Evolutionary conservation across 1,140 invertebrate genomes (phyloP).

Genomic region (Lethrus apterus): DNA sequence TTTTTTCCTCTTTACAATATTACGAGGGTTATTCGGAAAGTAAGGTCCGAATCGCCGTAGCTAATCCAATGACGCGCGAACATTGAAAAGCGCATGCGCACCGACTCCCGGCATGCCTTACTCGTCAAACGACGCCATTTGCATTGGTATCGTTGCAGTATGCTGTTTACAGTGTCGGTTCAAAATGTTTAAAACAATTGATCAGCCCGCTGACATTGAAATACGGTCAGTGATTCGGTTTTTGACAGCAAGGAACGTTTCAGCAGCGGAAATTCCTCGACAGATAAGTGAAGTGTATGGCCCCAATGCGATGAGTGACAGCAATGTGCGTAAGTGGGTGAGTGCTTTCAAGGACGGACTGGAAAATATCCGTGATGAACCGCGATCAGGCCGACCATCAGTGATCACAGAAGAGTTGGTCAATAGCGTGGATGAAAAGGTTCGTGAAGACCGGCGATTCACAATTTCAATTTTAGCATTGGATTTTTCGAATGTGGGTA

Average conservation of each 20-base stretch:
- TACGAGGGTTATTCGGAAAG: not conserved
- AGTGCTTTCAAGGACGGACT: not conserved
- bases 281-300: slow-evolving; percentile 1
- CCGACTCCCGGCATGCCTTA: not conserved
- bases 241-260: slow-evolving; percentile 4
- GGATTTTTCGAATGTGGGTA: not conserved
- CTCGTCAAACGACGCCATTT: slow-evolving; percentile 1
- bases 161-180: not conserved
- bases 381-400: not conserved
- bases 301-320: slow-evolving; percentile 1
- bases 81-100: not conserved
- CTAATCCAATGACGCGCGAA: not conserved
- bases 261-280: slow-evolving; percentile 3
- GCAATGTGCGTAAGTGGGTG: slow-evolving; percentile 1
- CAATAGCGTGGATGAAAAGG: too few relatives aligned
- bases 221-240: slow-evolving; percentile 5
- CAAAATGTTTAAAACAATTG: slow-evolving; percentile 5
- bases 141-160: not conserved
- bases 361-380: slow-evolving; percentile 3
- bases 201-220: not conserved
- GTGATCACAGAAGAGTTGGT: slow-evolving; percentile 3
- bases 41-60: too few relatives aligned
- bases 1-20: too few relatives aligned
- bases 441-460: too few relatives aligned
- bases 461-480: too few relatives aligned